phyloP scores from a whole-genome alignment of 2,888 invertebrate genomes.

The Cheilosia scutellata region DNA sequence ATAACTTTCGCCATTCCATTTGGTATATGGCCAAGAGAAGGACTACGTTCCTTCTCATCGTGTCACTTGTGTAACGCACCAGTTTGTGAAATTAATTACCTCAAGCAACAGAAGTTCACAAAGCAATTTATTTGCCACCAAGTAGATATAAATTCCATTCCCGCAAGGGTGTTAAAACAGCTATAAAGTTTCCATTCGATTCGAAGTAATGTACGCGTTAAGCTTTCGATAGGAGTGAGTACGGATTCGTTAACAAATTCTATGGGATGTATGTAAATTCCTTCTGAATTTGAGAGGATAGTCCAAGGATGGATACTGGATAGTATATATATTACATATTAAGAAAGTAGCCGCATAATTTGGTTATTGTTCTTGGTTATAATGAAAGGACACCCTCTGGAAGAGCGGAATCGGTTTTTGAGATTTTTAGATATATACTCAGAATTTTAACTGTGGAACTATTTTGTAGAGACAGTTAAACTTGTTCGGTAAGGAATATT shows the following conservation, averaged over 20 bases:
- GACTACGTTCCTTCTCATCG: not conserved
- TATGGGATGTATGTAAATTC: not conserved
- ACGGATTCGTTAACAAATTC: not conserved
- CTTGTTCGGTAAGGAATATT: no score
- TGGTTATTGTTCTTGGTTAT: no score
- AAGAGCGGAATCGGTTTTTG: no score
- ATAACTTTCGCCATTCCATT: conserved; percentile 17
- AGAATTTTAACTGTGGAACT: no score
- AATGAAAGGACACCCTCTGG: no score
- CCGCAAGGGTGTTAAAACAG: conserved; percentile 29
- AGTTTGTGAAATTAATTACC: conserved; percentile 41
- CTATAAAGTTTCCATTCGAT: conserved; percentile 32
- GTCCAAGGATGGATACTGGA: not conserved
- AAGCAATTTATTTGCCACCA: conserved; percentile 38
- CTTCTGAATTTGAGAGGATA: not conserved
- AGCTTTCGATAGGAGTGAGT: not conserved
- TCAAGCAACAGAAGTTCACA: conserved; percentile 33
- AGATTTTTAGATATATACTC: no score
- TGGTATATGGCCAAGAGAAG: not conserved
- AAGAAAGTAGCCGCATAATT: not conserved
- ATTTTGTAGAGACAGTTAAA: no score
- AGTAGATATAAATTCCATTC: conserved; percentile 35
- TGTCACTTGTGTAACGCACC: conserved; percentile 15
- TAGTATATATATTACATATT: not conserved
- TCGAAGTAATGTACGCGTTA: conserved; percentile 1